Conservation (phyloP, 35 echinoderm and acorn worm species). For the Acanthaster planci region DNA sequence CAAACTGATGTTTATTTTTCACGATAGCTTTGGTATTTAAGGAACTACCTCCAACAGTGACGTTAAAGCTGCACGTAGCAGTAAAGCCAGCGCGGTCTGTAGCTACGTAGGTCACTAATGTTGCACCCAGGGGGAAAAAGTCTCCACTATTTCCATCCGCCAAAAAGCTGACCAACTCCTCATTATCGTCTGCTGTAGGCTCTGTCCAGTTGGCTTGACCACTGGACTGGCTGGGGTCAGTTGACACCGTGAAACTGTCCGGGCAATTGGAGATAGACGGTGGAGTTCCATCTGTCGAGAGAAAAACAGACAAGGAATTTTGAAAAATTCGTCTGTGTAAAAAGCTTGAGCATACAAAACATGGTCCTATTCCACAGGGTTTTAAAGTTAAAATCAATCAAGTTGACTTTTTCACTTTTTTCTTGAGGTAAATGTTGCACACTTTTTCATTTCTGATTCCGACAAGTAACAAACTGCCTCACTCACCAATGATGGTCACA, state of each 20-base stretch:
- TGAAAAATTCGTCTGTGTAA: no score
- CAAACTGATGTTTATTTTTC: no score
- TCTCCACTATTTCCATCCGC: not conserved
- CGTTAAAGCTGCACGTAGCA: not conserved
- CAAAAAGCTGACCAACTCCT: not conserved
- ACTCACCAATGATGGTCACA: slow-evolving; percentile 49
- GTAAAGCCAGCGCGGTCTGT: not conserved
- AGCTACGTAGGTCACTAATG: not conserved
- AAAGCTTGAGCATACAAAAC: no score
- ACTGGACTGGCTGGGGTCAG: not conserved
- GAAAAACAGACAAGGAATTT: not conserved
- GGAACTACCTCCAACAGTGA: slow-evolving; percentile 18
- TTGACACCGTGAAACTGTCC: not conserved
- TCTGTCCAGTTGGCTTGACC: not conserved
- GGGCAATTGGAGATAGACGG: not conserved
- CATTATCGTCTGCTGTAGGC: not conserved
- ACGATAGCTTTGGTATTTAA: no score
- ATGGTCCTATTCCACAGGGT: no score
- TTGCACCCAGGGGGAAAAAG: not conserved
- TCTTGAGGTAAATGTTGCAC: no score
- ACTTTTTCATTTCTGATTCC: no score
- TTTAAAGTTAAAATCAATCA: no score
- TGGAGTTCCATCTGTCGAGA: not conserved
- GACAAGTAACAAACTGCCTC: no score
- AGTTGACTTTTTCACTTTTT: no score